Conservation (phyloP, 2,113 vertebrate genomes). For the Xiphorhynchus elegans region DNA sequence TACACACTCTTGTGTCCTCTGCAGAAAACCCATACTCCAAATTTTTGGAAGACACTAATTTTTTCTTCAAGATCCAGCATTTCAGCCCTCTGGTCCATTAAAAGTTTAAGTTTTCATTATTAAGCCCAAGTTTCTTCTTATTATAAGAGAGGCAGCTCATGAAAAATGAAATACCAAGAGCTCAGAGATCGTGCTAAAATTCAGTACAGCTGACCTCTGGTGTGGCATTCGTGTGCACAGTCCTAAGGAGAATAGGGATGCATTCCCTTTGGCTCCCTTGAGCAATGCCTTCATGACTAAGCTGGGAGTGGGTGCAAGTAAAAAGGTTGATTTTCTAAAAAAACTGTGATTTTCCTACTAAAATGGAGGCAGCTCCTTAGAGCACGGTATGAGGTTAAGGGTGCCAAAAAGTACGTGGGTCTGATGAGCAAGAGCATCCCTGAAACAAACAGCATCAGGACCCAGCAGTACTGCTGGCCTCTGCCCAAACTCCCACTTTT, state of each 20-base stretch:
- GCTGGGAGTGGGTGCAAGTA: not conserved
- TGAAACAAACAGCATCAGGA: not conserved
- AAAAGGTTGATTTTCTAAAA: not conserved
- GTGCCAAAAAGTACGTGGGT: rapidly evolving
- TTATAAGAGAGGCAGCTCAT: not conserved
- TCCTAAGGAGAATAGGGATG: not conserved
- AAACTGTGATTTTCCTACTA: not conserved
- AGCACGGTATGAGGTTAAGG: not conserved
- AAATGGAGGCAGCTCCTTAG: not conserved
- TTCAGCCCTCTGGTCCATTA: not conserved
- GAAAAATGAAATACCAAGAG: not conserved
- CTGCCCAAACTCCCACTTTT: not conserved
- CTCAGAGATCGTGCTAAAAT: not conserved
- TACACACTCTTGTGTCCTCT: not conserved
- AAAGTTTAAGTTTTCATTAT: not conserved
- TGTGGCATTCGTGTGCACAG: not conserved
- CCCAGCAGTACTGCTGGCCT: not conserved
- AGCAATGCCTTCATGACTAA: not conserved
- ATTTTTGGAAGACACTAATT: not conserved
- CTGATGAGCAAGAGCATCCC: rapidly evolving
- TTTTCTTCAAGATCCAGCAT: not conserved
- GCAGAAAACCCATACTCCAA: not conserved
- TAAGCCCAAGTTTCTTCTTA: not conserved
- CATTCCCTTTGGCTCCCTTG: not conserved
- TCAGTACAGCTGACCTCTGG: rapidly evolving